Evolutionary conservation across 2,113 vertebrate species (phyloP), one percentile per base, ranked within the genome.

Genomic region (Chaenogobius annularis): DNA sequence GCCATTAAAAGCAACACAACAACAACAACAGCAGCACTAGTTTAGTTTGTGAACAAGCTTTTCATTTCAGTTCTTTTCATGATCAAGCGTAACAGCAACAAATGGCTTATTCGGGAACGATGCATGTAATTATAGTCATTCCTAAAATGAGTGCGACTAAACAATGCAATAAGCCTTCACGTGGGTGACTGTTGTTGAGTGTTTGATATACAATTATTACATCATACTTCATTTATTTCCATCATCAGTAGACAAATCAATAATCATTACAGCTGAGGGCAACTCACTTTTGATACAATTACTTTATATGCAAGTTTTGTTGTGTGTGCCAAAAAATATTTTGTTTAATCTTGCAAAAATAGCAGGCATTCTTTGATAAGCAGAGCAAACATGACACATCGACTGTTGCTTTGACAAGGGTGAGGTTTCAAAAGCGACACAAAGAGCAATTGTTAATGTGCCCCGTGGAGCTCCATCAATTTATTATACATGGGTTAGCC

Each of bases 321-420:
- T 56, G 10, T 11, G 9, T 20, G 3, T 5, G 20, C 26, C 54
- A 56, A 56, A 23, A 13, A 40, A 3, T 3, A 40, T 40, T 40
- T 40, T 6, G 37, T 40, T 40, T 40, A 4, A 31, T 40, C 37
- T 7, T 40, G 37, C 8, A 40, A 9, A 40, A 40, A 40, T 7
- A 5, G 37, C 37, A 5, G 37, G 8, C 17, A 52, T 15, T 17
- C 3, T 23, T 35, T 81, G 54, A 58, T 81, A 72, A 76, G 23
- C 50, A 3, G 15, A 22, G 31, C 44, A 65, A 10, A 55, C 35
- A 77, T 11, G 56, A 35, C 69, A 17, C 66, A 26, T n/a, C 19
- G 22, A 79, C 40, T 75, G 2, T 31, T 56, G 11, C 35, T 63
- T 78, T 80, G 68, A 23, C 15, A 69, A 68, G n/a, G 77, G 69